Evolutionary conservation across 2,113 vertebrate genomes (phyloP).

Genomic region (Regulus satrapa): DNA sequence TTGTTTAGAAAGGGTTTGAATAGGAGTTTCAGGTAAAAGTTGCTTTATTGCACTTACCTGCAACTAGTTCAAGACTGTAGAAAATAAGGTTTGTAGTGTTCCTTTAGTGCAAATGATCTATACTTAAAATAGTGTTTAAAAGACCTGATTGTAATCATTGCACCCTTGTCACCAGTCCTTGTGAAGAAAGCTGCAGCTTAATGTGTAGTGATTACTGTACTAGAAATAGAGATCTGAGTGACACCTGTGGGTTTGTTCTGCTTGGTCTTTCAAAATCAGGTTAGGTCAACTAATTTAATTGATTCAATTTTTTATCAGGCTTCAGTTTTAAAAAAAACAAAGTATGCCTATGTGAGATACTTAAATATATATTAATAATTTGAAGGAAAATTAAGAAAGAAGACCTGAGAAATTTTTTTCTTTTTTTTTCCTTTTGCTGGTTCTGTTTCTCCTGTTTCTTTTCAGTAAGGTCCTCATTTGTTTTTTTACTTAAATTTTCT

Average conservation of each 20-base stretch:
- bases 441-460: background rate
- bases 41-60: background rate
- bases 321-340: background rate
- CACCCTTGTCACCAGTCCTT: background rate
- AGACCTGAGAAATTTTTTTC: background rate
- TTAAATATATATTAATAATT: background rate
- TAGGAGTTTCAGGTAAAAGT: background rate
- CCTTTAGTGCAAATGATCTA: background rate
- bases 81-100: background rate
- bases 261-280: background rate
- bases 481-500: background rate
- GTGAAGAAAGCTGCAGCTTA: background rate
- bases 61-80: background rate
- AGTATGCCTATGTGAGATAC: background rate
- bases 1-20: background rate
- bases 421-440: background rate
- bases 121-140: background rate
- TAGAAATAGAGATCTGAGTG: background rate
- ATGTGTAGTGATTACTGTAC: background rate
- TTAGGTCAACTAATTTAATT: background rate
- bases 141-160: background rate
- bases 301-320: background rate
- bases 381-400: background rate
- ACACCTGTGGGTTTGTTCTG: background rate
- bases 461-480: background rate